Evolutionary conservation across 1,140 invertebrate genomes (phyloP), one percentile per base, ranked within the genome.

Genomic region (Drosophila cardini): DNA sequence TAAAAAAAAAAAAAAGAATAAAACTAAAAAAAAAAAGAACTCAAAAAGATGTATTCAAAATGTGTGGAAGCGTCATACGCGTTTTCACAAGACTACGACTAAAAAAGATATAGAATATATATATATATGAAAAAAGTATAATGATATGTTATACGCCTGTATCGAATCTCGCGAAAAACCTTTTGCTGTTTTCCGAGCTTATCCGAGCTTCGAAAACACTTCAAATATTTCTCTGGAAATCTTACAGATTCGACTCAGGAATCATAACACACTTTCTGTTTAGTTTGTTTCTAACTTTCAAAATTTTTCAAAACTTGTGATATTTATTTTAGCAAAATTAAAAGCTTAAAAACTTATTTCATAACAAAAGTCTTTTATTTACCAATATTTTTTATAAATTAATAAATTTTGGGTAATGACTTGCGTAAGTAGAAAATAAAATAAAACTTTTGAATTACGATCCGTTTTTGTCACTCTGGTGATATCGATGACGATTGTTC

Each of bases 11-110:
- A 21, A 26, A 61, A 21, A 36, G 18, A 38, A 18, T 5, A 61
- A 43, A 21, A 1, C 3, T 3, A 21, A 45, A 48, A 63, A 42
- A 42, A 26, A 36, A 38, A 57, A 26, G 8, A 45, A 26, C 21
- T 26, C 21, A 26, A 26, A 46, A 52, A 43, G 30, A 48, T 48
- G 58, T 40, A 60, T 11, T 32, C 21, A 67, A 55, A 60, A 67
- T 70, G 64, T 74, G 79, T 82, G 60, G 64, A 74, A 81, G 32
- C 79, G 79, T 81, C 74, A 82, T 80, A 80, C 78, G 78, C 63
- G 58, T 38, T 52, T 80, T 80, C 65, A 71, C 72, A 11, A 65
- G 36, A 58, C 15, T 32, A 61, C 61, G 43, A 21, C 10, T 10
- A 26, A 11, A 65, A 63, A 56, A 56, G 13, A 52, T 16, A n/a